phyloP scores from a whole-genome alignment of 1,140 invertebrate genomes.

The Dryas iulia region DNA sequence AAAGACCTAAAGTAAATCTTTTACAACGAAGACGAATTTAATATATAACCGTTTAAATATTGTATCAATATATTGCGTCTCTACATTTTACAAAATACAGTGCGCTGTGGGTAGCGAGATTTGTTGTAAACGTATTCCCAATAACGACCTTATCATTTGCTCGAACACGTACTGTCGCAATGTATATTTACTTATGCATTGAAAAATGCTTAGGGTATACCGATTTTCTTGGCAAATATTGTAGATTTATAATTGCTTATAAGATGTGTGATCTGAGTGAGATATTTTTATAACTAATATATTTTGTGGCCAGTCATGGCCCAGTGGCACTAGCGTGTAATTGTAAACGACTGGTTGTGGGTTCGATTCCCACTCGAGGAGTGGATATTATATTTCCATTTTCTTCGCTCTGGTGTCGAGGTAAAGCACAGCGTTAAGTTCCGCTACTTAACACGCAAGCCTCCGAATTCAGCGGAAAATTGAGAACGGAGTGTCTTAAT shows the following conservation, averaged over 20 bases:
- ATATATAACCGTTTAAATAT: not conserved
- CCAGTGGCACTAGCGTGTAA: no score
- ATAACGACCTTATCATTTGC: constrained; percentile 4
- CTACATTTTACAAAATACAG: not conserved
- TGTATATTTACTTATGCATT: not conserved
- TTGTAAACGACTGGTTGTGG: no score
- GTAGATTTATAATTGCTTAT: not conserved
- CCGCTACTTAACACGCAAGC: no score
- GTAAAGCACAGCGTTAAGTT: no score
- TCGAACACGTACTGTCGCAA: constrained; percentile 1
- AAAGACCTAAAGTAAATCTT: not conserved
- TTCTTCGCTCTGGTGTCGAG: no score
- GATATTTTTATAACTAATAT: no score
- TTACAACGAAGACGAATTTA: not conserved
- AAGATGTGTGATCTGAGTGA: not conserved
- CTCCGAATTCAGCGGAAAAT: no score
- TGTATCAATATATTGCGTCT: no score
- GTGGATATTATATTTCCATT: no score
- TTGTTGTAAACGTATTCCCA: not conserved
- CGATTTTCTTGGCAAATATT: not conserved
- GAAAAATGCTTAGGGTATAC: not conserved
- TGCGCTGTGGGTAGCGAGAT: not conserved
- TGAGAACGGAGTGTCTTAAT: no score
- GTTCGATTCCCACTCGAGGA: no score
- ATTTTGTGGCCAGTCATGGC: no score